Evolutionary conservation across 2,113 vertebrate genomes (phyloP).

Genomic region (Etheostoma spectabile): DNA sequence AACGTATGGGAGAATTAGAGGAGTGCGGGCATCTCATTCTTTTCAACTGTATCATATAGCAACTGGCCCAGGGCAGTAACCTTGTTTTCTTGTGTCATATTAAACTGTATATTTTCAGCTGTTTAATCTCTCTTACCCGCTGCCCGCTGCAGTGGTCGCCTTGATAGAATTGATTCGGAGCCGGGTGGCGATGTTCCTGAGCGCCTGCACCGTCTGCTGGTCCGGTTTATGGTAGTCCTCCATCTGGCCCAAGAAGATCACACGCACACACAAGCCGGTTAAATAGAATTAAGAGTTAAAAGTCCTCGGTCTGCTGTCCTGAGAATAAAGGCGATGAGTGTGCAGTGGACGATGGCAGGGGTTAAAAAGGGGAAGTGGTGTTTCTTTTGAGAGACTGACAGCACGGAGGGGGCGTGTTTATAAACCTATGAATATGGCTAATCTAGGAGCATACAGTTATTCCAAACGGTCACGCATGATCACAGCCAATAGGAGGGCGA

Average conservation of each 20-base stretch:
- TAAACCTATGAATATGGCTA: constrained; percentile 63
- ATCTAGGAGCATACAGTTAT: constrained; percentile 50
- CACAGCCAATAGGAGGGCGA: constrained; percentile 31
- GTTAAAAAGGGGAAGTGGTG: constrained; percentile 61
- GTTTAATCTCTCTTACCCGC: constrained; percentile 84
- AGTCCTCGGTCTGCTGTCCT: constrained; percentile 24
- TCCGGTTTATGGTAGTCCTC: constrained; percentile 97
- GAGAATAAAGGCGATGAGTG: constrained; percentile 25
- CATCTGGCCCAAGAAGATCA: constrained; percentile 78
- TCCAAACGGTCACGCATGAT: constrained; percentile 55
- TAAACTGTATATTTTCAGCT: not conserved
- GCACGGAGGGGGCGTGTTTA: constrained; percentile 47
- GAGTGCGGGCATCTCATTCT: too few relatives aligned
- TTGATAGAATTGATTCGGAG: constrained; percentile 93
- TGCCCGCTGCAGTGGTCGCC: constrained; percentile 92
- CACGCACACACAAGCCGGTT: constrained; percentile 30
- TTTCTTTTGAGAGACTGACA: constrained; percentile 6
- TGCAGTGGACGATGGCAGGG: constrained; percentile 40
- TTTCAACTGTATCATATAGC: too few relatives aligned
- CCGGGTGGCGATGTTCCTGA: constrained; percentile 93
- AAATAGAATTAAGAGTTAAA: constrained; percentile 61
- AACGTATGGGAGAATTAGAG: too few relatives aligned
- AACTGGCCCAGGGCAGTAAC: not conserved
- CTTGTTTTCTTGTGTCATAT: not conserved
- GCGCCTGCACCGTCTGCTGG: constrained; percentile 94